phyloP scores from a whole-genome alignment of 2,113 vertebrate genomes.

The Lophius piscatorius region DNA sequence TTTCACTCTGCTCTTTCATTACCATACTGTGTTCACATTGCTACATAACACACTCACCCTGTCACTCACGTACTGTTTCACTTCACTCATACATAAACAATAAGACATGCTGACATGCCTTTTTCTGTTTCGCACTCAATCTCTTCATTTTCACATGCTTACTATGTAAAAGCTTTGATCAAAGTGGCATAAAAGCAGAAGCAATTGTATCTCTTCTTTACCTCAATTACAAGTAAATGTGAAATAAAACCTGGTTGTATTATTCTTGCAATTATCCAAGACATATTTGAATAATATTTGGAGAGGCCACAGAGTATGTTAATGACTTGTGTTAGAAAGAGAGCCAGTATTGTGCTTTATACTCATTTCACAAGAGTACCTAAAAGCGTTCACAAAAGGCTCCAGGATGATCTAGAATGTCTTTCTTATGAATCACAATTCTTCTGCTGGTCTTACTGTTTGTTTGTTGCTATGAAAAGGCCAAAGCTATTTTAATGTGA shows the following conservation, averaged over 20 bases:
- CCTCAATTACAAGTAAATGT: slow-evolving; percentile 49
- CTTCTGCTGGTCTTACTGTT: slow-evolving; percentile 45
- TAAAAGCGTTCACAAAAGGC: slow-evolving; percentile 28
- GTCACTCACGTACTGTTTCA: slow-evolving; percentile 46
- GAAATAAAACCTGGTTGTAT: slow-evolving; percentile 28
- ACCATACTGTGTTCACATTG: slow-evolving; percentile 50
- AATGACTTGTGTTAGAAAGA: slow-evolving; percentile 52
- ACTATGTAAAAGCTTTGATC: slow-evolving; percentile 20
- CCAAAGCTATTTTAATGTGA: no score
- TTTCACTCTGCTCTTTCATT: slow-evolving; percentile 58
- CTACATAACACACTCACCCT: slow-evolving; percentile 39
- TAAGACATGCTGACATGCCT: slow-evolving; percentile 30
- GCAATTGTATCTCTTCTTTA: slow-evolving; percentile 31
- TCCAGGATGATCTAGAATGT: slow-evolving; percentile 14
- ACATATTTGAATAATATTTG: slow-evolving; percentile 60
- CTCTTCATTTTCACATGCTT: slow-evolving; percentile 25
- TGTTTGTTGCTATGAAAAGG: slow-evolving; percentile 35
- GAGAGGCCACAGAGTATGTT: slow-evolving; percentile 31
- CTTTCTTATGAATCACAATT: slow-evolving; percentile 32
- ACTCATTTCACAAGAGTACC: slow-evolving; percentile 10
- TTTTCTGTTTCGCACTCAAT: slow-evolving; percentile 16
- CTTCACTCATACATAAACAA: slow-evolving; percentile 55
- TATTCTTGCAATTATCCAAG: slow-evolving; percentile 40
- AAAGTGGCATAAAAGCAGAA: slow-evolving; percentile 38
- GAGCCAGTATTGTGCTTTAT: slow-evolving; percentile 28